Percentiles rank a stretch among this genome's conserved stretches.
phyloP scores from a whole-genome alignment of 2,113 vertebrate genomes.

The Serilophus lunatus region DNA sequence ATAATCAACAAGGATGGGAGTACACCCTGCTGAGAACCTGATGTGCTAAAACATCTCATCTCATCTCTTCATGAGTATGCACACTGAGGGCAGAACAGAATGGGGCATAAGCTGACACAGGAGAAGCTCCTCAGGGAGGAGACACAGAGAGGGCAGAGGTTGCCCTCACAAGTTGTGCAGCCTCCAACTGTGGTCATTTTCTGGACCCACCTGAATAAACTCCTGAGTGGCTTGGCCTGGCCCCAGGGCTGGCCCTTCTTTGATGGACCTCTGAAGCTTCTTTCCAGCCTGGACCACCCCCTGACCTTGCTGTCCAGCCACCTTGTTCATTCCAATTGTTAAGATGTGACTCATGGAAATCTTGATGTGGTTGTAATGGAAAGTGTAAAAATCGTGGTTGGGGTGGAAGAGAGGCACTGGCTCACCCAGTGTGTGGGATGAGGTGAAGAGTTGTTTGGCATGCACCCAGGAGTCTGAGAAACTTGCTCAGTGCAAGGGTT shows the following conservation, averaged over 20 bases:
- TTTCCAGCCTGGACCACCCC: fast-evolving
- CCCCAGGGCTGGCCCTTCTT: neutral
- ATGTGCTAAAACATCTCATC: neutral
- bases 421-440: neutral
- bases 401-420: fast-evolving
- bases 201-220: neutral
- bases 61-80: fast-evolving
- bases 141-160: neutral
- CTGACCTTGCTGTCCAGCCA: neutral
- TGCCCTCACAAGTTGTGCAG: neutral
- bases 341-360: neutral
- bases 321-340: neutral
- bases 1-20: neutral
- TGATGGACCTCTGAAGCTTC: neutral
- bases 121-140: neutral
- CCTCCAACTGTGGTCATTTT: neutral
- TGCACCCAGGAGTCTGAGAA: neutral
- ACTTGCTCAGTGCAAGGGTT: neutral
- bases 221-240: neutral
- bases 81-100: fast-evolving
- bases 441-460: neutral
- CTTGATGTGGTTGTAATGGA: fast-evolving
- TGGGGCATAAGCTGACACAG: fast-evolving
- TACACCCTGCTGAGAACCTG: neutral
- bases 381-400: neutral